These are phyloP conservation scores for Lasius platythorax DNA, from an alignment of 2,888 invertebrate species.

Conservation along the genomic window DNA sequence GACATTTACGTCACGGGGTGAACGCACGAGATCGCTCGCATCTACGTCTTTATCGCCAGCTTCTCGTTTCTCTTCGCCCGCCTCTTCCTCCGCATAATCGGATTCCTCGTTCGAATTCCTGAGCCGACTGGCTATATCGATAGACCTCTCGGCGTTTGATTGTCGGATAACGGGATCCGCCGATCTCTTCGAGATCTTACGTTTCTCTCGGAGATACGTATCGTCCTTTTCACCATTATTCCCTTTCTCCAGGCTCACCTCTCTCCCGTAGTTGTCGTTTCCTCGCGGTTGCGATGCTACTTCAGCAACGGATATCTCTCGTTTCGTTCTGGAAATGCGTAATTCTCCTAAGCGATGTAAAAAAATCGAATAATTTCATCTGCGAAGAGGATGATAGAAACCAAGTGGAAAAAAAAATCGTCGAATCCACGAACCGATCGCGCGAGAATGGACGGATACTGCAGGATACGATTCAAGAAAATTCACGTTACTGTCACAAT, in stretches of 20 bases:
- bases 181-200: not conserved
- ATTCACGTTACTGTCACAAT: conserved; percentile 27
- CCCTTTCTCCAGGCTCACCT: not conserved
- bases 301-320: not conserved
- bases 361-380: not conserved
- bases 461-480: not conserved
- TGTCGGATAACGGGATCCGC: not conserved
- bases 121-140: not conserved
- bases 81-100: conserved; percentile 37
- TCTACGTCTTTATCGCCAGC: conserved; percentile 3
- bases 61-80: not conserved
- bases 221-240: not conserved
- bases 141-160: conserved; percentile 59
- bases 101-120: not conserved
- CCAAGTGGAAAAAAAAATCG: not conserved
- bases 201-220: not conserved
- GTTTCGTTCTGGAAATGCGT: conserved; percentile 13
- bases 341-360: conserved; percentile 12
- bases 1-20: conserved; percentile 16
- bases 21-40: not conserved
- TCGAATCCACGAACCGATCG: not conserved
- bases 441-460: not conserved
- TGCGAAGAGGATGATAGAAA: not conserved
- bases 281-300: not conserved
- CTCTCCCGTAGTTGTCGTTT: not conserved